Evolutionary conservation across 2,888 invertebrate genomes (phyloP).

Genomic region (Callinectes sapidus): DNA sequence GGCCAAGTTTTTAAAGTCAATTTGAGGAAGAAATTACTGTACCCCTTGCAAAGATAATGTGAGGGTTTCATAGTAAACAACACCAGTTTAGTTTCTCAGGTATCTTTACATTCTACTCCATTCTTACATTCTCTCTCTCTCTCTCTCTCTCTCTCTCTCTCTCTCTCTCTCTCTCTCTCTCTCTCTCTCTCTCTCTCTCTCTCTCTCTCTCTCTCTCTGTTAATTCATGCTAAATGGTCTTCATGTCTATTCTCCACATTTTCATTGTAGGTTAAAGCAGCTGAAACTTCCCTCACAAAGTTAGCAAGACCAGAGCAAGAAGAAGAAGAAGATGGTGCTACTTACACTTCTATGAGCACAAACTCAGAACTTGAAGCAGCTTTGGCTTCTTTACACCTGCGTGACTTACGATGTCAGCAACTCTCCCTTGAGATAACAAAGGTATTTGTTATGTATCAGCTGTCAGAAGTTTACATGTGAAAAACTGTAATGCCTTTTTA

Average conservation of each 20-base stretch:
- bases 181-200: too few species aligned
- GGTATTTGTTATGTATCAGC: slow-evolving; percentile 73
- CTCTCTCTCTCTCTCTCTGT: too few species aligned
- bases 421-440: slow-evolving; percentile 88
- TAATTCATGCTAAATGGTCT: not conserved
- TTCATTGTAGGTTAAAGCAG: slow-evolving; percentile 66
- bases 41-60: too few species aligned
- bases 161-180: too few species aligned
- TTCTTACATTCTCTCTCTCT: too few species aligned
- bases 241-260: not conserved
- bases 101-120: not conserved
- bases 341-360: not conserved
- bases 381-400: slow-evolving; percentile 69
- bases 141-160: too few species aligned
- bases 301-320: slow-evolving; percentile 46
- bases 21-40: not conserved
- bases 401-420: slow-evolving; percentile 80
- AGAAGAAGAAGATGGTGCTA: slow-evolving; percentile 39
- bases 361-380: slow-evolving; percentile 69
- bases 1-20: not conserved
- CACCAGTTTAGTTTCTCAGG: not conserved
- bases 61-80: too few species aligned
- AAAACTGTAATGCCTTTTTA: not conserved
- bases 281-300: slow-evolving; percentile 65
- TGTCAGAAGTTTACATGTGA: not conserved